A percentile compares a stretch with the other conserved stretches of the same genome.
Conservation (phyloP, 1,140 invertebrate genomes). For the Brachionus asplanchnoidis region DNA sequence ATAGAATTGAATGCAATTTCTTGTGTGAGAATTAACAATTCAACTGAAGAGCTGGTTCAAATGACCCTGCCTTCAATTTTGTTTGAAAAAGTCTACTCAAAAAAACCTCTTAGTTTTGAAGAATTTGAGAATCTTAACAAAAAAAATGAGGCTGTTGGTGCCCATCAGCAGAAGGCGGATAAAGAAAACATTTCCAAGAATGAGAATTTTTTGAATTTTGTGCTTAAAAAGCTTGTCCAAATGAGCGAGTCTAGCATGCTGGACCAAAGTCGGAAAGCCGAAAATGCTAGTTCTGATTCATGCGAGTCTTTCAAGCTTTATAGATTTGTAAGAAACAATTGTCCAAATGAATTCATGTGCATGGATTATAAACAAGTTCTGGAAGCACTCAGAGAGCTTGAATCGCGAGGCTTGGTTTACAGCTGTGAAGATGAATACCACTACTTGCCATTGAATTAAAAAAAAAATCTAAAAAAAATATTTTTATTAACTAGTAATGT, state of each 20-base stretch:
- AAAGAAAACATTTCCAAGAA: neutral
- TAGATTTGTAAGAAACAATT: constrained; percentile 21
- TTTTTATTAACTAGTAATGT: neutral
- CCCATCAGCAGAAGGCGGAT: neutral
- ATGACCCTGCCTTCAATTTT: neutral
- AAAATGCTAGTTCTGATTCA: neutral
- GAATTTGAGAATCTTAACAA: neutral
- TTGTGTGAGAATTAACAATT: constrained; percentile 4
- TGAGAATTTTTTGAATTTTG: constrained; percentile 26
- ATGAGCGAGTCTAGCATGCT: constrained; percentile 9
- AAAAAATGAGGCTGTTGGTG: neutral
- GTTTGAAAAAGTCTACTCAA: neutral
- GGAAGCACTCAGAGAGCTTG: constrained; percentile 13
- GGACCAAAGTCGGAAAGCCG: neutral
- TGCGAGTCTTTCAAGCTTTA: neutral
- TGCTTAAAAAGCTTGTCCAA: neutral
- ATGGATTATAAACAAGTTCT: constrained; percentile 5
- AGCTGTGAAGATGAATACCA: constrained; percentile 40
- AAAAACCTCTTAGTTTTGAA: neutral
- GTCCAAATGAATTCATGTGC: constrained; percentile 20
- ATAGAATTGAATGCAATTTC: constrained; percentile 20
- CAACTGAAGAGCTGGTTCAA: constrained; percentile 17
- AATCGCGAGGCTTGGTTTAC: neutral
- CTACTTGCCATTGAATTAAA: constrained; percentile 28
- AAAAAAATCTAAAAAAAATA: neutral